Percentiles rank a stretch among this genome's conserved stretches.
Evolutionary conservation across 92 coral and sea anemone genomes (phyloP).

Genomic region (Chrysogorgia sp.): DNA sequence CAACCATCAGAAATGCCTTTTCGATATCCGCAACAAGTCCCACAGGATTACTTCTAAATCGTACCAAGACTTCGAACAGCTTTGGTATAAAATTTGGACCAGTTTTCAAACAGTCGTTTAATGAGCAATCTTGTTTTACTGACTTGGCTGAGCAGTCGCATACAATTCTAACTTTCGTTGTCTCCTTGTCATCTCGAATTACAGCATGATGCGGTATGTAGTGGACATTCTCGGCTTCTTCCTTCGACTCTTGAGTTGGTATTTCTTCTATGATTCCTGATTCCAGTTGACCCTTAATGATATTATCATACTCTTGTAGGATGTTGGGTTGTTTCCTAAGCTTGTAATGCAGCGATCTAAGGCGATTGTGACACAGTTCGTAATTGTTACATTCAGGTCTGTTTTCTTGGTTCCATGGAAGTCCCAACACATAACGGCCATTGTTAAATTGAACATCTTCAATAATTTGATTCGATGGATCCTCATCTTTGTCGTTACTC

Average conservation of each 20-base stretch:
- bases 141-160: constrained; percentile 33
- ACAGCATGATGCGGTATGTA: constrained; percentile 32
- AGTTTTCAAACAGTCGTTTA: constrained; percentile 40
- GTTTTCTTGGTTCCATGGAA: not conserved
- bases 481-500: constrained; percentile 29
- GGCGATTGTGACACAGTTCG: constrained; percentile 55
- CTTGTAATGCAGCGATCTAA: constrained; percentile 56
- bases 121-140: constrained; percentile 3
- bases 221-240: not conserved
- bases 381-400: constrained; percentile 16
- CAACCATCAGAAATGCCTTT: constrained; percentile 47
- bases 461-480: not conserved
- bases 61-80: constrained; percentile 39
- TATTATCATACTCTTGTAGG: constrained; percentile 53
- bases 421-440: not conserved
- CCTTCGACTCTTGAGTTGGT: constrained; percentile 13
- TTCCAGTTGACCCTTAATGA: constrained; percentile 60
- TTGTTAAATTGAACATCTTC: not conserved
- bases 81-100: constrained; percentile 46
- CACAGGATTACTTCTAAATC: constrained; percentile 16
- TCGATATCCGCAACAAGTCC: constrained; percentile 42
- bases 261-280: constrained; percentile 57
- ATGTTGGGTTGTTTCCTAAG: constrained; percentile 58
- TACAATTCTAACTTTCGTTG: constrained; percentile 12
- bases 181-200: constrained; percentile 9